Conservation (phyloP, 2,888 invertebrate species). For the Odiellus spinosus region DNA sequence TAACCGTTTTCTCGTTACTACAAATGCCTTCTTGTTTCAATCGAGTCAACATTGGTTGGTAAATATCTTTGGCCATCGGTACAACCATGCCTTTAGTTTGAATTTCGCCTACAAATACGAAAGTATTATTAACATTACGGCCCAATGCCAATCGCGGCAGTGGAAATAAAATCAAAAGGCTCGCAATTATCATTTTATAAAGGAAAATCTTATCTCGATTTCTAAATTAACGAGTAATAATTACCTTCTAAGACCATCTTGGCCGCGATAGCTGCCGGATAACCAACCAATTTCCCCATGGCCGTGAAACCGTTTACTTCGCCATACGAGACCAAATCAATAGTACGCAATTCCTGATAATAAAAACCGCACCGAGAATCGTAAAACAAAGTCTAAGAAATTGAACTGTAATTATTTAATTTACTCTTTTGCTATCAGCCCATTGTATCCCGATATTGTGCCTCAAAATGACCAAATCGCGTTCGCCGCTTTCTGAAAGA, state of each 20-base stretch:
- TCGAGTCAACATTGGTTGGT: conserved; percentile 74
- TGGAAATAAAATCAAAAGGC: too few relatives aligned
- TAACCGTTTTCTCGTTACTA: too few relatives aligned
- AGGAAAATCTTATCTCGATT: too few relatives aligned
- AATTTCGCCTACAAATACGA: conserved; percentile 71
- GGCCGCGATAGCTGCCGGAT: conserved; percentile 84
- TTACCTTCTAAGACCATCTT: conserved; percentile 94
- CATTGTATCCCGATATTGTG: conserved; percentile 85
- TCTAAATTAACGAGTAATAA: too few relatives aligned
- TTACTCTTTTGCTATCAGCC: conserved; percentile 44
- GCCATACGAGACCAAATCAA: conserved; percentile 72
- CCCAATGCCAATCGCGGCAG: too few relatives aligned
- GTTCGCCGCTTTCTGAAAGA: conserved; percentile 50
- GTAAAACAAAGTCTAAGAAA: neutral
- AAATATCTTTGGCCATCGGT: conserved; percentile 82
- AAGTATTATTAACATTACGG: too few relatives aligned
- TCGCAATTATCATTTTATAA: too few relatives aligned
- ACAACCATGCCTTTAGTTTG: conserved; percentile 83
- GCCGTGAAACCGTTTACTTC: conserved; percentile 62
- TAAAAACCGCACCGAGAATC: conserved; percentile 35
- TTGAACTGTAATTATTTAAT: neutral
- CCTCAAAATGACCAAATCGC: conserved; percentile 82
- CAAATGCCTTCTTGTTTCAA: conserved; percentile 65
- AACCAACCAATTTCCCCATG: conserved; percentile 87
- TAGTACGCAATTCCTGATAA: conserved; percentile 56